Evolutionary conservation across 2,888 invertebrate species (phyloP).

Genomic region (Tiphia femorata): DNA sequence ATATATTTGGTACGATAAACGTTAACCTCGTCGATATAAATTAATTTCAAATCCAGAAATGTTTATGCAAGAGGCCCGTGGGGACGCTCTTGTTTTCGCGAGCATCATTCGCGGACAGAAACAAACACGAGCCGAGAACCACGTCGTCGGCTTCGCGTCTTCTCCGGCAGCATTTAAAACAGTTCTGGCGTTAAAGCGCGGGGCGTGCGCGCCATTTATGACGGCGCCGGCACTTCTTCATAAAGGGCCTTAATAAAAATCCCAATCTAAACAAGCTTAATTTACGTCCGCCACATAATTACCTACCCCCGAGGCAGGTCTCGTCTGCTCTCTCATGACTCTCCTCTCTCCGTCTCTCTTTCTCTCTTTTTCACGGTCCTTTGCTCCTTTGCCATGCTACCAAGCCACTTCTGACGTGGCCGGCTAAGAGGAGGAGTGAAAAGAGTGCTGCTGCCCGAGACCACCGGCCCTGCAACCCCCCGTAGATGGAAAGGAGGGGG

Average conservation of each 20-base stretch:
- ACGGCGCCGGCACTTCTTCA: slow-evolving; percentile 57
- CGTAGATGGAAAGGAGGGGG: too few species aligned
- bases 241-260: slow-evolving; percentile 69
- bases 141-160: too few species aligned
- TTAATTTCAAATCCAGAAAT: too few species aligned
- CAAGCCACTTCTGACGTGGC: slow-evolving; percentile 36
- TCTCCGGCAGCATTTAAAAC: slow-evolving; percentile 26
- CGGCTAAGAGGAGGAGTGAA: slow-evolving; percentile 26
- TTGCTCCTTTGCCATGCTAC: neutral
- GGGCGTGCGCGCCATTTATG: slow-evolving; percentile 64
- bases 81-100: too few species aligned
- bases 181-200: slow-evolving; percentile 41
- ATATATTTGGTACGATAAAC: too few species aligned
- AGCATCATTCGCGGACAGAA: too few species aligned
- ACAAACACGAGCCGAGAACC: too few species aligned
- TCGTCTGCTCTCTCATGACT: slow-evolving; percentile 21
- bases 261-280: slow-evolving; percentile 70
- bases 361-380: slow-evolving; percentile 1
- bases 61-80: too few species aligned
- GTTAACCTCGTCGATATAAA: too few species aligned
- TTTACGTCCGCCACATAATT: slow-evolving; percentile 70
- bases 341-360: slow-evolving; percentile 25
- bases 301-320: slow-evolving; percentile 61
- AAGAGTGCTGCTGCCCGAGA: slow-evolving; percentile 30
- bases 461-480: too few species aligned